phyloP scores from a whole-genome alignment of 2,113 vertebrate genomes.

The Podarcis muralis region DNA sequence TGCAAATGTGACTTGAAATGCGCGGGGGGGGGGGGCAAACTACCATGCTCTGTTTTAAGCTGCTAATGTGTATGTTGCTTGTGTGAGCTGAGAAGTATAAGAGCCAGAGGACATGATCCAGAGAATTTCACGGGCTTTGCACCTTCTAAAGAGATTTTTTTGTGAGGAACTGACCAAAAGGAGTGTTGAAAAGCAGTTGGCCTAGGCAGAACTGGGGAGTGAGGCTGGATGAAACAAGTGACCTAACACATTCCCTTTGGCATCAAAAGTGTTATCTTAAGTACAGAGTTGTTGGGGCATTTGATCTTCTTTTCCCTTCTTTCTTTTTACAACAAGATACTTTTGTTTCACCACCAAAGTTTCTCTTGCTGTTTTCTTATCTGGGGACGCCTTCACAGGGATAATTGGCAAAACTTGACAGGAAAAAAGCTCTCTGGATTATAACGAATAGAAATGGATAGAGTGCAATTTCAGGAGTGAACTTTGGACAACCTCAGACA shows the following conservation, averaged over 20 bases:
- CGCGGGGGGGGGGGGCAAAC: too few species aligned
- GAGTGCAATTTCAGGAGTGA: background rate
- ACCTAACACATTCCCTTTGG: background rate
- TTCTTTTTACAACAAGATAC: background rate
- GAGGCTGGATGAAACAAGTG: background rate
- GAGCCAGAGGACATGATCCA: background rate
- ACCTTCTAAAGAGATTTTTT: background rate
- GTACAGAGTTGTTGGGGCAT: background rate
- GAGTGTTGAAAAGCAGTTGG: background rate
- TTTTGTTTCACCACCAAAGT: background rate
- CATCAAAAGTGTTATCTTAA: background rate
- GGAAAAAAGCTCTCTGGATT: background rate
- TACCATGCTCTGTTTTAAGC: too few species aligned
- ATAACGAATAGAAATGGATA: background rate
- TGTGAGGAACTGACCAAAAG: background rate
- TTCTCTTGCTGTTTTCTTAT: background rate
- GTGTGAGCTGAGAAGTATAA: background rate
- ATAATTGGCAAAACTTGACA: background rate
- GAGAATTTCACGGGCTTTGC: background rate
- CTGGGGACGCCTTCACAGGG: background rate
- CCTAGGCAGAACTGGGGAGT: background rate
- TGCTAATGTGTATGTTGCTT: background rate
- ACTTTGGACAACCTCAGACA: background rate
- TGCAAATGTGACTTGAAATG: too few species aligned
- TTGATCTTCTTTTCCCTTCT: background rate